Percentiles rank a stretch among this genome's conserved stretches.
These are phyloP conservation scores for Dysidea cf. avara DNA, from an alignment of 37 sponge, comb jelly and placozoan genomes.

Conservation along the genomic window DNA sequence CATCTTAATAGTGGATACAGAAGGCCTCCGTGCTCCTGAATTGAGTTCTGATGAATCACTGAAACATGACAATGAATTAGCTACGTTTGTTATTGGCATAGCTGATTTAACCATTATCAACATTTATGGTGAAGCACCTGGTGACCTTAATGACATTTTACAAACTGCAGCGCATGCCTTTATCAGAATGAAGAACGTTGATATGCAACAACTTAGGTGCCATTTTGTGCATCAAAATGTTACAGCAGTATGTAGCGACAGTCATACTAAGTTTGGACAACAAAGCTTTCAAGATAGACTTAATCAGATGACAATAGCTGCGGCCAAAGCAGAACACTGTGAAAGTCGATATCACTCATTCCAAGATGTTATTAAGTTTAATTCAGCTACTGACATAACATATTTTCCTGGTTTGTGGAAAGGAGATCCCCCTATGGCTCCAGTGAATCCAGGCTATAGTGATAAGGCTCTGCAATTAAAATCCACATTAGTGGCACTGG, in stretches of 20 bases:
- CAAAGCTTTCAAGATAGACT: conserved; percentile 3
- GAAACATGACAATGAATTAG: conserved; percentile 10
- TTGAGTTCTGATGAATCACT: neutral
- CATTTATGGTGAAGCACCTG: conserved; percentile 5
- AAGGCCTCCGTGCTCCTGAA: conserved; percentile 18
- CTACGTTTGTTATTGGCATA: conserved; percentile 12
- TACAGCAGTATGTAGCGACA: neutral
- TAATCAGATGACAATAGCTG: neutral
- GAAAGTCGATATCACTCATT: neutral
- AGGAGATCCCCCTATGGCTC: conserved; percentile 28
- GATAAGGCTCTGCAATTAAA: conserved; percentile 1
- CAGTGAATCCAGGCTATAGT: conserved; percentile 12
- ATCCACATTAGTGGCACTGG: neutral
- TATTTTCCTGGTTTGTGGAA: conserved; percentile 12
- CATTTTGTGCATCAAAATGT: conserved; percentile 16
- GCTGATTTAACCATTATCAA: conserved; percentile 12
- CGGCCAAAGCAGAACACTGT: conserved; percentile 4
- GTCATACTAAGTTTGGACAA: neutral
- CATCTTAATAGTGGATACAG: conserved; percentile 11
- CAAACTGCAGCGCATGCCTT: conserved; percentile 13
- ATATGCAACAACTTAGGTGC: neutral
- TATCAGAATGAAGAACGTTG: conserved; percentile 18
- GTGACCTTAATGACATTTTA: conserved; percentile 21
- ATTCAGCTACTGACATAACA: neutral
- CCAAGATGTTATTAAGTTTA: conserved; percentile 8